These are phyloP conservation scores for Venusia cambrica DNA, from an alignment of 2,888 invertebrate species.

Conservation along the genomic window DNA sequence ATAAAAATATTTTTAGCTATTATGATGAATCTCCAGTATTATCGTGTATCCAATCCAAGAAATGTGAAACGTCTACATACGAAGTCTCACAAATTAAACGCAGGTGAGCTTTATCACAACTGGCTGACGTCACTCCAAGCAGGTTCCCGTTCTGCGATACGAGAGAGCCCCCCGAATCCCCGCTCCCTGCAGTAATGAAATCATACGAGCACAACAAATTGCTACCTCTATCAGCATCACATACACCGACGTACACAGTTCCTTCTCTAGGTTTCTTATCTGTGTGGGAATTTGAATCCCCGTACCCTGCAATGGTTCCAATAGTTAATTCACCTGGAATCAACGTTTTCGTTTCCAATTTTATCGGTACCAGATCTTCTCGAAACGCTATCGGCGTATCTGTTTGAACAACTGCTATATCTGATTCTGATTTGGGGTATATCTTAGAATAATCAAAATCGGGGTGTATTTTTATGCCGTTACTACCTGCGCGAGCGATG, in stretches of 20 bases:
- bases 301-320: constrained; percentile 35
- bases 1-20: too few relatives aligned
- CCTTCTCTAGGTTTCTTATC: constrained; percentile 34
- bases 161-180: constrained; percentile 41
- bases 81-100: constrained; percentile 24
- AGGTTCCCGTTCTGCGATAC: constrained; percentile 24
- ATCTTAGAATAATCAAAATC: background rate
- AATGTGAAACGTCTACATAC: constrained; percentile 29
- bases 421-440: constrained; percentile 18
- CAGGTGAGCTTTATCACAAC: constrained; percentile 22
- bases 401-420: constrained; percentile 36
- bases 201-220: constrained; percentile 32
- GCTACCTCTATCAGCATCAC: constrained; percentile 3
- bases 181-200: constrained; percentile 27
- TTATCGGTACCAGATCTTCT: constrained; percentile 24
- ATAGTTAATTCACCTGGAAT: background rate
- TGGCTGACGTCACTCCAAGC: constrained; percentile 33
- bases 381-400: constrained; percentile 22
- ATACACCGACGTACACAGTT: constrained; percentile 21
- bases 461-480: constrained; percentile 14
- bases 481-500: background rate
- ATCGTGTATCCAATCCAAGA: constrained; percentile 36
- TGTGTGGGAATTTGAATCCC: constrained; percentile 9
- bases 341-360: constrained; percentile 11
- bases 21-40: constrained; percentile 1